Conservation (phyloP, 2,113 vertebrate species). For the Delphinus delphis region DNA sequence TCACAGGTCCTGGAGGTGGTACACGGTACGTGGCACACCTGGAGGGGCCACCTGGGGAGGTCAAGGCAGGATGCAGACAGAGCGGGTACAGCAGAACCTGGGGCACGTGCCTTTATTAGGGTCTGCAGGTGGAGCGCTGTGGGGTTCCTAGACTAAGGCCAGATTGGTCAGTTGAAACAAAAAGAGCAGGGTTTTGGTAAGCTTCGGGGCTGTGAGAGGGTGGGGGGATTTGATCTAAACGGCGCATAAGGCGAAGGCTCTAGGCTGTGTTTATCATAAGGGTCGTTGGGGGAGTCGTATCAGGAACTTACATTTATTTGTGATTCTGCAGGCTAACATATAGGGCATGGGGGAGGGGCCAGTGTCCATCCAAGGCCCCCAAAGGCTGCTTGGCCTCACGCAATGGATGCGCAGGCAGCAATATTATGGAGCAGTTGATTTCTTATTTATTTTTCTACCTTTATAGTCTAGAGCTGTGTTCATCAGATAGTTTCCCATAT, state of each 20-base stretch:
- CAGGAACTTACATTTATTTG: neutral
- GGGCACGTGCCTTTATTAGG: too few species aligned
- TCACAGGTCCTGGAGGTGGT: neutral
- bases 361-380: neutral
- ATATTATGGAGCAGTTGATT: neutral
- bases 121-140: fast-evolving
- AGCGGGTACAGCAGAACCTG: too few species aligned
- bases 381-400: neutral
- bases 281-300: neutral
- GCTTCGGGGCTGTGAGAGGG: neutral
- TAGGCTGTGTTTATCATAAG: neutral
- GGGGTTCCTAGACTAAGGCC: neutral
- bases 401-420: neutral
- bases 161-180: neutral
- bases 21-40: neutral
- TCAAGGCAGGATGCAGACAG: neutral
- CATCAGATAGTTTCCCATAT: neutral
- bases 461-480: neutral
- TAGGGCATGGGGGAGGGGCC: neutral
- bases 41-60: neutral
- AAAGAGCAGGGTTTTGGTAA: neutral
- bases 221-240: neutral
- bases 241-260: neutral
- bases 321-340: neutral
- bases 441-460: neutral